Percentiles rank a stretch among this genome's conserved stretches.
phyloP scores from a whole-genome alignment of 2,888 invertebrate genomes.

The Caenorhabditis sp. region DNA sequence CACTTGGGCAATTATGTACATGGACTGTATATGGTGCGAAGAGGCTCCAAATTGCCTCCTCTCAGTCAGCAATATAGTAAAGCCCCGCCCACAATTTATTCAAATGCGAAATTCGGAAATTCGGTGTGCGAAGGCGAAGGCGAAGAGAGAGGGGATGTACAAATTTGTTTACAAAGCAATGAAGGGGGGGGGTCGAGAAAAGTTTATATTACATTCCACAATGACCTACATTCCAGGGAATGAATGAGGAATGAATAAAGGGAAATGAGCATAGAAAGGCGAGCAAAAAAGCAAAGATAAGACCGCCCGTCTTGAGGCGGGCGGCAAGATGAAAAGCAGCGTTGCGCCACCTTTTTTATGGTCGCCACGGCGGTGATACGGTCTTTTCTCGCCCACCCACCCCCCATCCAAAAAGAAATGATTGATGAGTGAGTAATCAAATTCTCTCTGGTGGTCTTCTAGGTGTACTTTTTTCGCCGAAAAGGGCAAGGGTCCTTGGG shows the following conservation, averaged over 20 bases:
- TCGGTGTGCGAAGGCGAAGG: no score
- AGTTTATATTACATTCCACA: conserved; percentile 64
- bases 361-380: conserved; percentile 20
- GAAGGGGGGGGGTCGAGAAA: conserved; percentile 43
- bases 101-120: no score
- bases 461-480: no score
- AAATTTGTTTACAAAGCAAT: conserved; percentile 59
- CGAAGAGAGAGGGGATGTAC: conserved; percentile 34
- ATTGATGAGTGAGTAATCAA: background rate
- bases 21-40: no score
- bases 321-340: conserved; percentile 1
- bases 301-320: background rate
- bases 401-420: background rate
- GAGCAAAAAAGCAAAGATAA: no score
- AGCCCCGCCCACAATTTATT: conserved; percentile 1
- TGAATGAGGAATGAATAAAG: no score
- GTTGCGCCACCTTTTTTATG: conserved; percentile 58
- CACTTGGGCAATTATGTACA: background rate
- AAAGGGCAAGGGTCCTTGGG: conserved; percentile 6
- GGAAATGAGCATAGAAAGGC: no score
- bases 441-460: no score
- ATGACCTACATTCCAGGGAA: conserved; percentile 42
- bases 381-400: no score
- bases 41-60: no score
- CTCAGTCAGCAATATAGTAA: no score